Evolutionary conservation across 2,797 vertebrate genomes (phyloP), one percentile per base, ranked within the genome.

Genomic region (Anabacerthia variegaticeps): DNA sequence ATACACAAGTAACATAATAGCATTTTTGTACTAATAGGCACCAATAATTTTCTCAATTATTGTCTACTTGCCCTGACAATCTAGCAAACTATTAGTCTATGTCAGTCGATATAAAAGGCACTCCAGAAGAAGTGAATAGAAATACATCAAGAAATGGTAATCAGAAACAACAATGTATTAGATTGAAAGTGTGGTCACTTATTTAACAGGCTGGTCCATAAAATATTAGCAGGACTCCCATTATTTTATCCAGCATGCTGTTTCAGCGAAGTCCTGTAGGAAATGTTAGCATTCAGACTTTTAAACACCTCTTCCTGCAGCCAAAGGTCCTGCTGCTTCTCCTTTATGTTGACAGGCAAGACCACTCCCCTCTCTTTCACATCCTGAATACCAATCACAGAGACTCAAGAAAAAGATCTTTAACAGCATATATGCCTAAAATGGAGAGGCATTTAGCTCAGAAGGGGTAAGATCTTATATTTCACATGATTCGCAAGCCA

Each of bases 301-400:
- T 89, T 84, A 67, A 94, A 78, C 51, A 34, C 18, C 41, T 95
- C 88, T 94, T 3, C 0, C 62, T 56, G 39, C 54, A 88, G 88
- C 13, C 65, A 91, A 32, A 32, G 54, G n/a, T 89, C 65, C 89
- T 80, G 78, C 86, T 88, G 46, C 28, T 96, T 95, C 87, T 79
- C 49, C 69, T 92, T 86, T 3, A 0, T 44, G n/a, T 67, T 68
- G 74, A 59, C 32, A 89, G 75, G 44, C 46, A 89, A 63, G 75
- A 71, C 32, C 52, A 49, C 71, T 72, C 68, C 58, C 6, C 32
- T 68, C 56, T 66, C 61, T 30, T 85, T 78, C 46, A n/a, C 39
- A 68, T 63, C 5, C 2, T 58, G 59, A 95, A 92, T 54, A 61
- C 6, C 63, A 75, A 49, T 44, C 26, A 28, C 1, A 55, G 4